Evolutionary conservation across 2,888 invertebrate genomes (phyloP), one percentile per base, ranked within the genome.

Genomic region (Bellardia bayeri): DNA sequence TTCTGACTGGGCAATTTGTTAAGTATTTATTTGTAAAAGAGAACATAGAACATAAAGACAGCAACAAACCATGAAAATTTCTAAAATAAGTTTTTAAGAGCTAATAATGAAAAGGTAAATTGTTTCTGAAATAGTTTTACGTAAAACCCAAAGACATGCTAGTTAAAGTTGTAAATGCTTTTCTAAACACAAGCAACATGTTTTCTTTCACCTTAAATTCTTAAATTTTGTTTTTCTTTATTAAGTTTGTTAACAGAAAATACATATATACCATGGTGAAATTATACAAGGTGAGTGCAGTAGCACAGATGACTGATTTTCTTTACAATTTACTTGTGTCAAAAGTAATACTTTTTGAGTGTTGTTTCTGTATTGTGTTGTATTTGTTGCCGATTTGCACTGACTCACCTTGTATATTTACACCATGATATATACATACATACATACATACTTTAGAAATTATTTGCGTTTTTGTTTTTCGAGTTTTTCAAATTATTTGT

Each of bases 1-100:
- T 9, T 42, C 56, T 56, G 69, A 54, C 42, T 72, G 72, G 71
- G 23, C 85, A 81, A 82, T 82, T 81, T 85, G 71, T 78, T 76
- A 58, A 85, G 64, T 58, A 72, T 78, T 82, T 74, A 61, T 78
- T 85, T 81, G 64, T n/a, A 58, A n/a, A 61, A 33, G 54, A 58
- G 33, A 16, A 23, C 30, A 75, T 11, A 45, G 42, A 42, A 16
- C 40, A 51, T n/a, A 68, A 51, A 37, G 40, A 56, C 33, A 11
- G 13, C 13, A 82, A 49, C 40, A 9, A 63, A 63, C 11, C 33
- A 23, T 61, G 56, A 54, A 30, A 13, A 72, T 71, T 72, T 64
- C 2, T 14, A 5, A 58, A 58, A 68, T 56, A 49, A 23, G 23
- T 23, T 1, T 49, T 63, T 16, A 51, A 9, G 9, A 23, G 68